phyloP scores from a whole-genome alignment of 2,888 invertebrate genomes.

The Chirona hameri region DNA sequence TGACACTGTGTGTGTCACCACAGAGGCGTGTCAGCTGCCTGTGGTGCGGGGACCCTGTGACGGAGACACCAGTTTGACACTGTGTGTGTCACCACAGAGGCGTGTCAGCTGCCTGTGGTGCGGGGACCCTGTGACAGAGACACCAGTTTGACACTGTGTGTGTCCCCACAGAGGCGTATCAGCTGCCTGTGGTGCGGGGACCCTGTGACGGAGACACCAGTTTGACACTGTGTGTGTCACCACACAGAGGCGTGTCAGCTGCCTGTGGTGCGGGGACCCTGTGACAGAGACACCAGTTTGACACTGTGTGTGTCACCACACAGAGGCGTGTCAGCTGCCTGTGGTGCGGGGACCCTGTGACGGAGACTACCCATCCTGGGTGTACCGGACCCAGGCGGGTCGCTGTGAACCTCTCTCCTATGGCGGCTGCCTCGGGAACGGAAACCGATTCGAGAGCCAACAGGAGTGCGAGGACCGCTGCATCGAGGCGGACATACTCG shows the following conservation, averaged over 20 bases:
- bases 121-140: too few relatives aligned
- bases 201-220: slow-evolving; percentile 53
- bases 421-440: slow-evolving; percentile 88
- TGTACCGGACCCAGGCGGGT: slow-evolving; percentile 70
- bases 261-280: slow-evolving; percentile 77
- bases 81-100: too few relatives aligned
- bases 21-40: too few relatives aligned
- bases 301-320: too few relatives aligned
- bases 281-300: slow-evolving; percentile 62
- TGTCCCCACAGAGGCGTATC: too few relatives aligned
- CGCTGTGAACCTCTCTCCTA: slow-evolving; percentile 81
- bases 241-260: slow-evolving; percentile 67
- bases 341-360: slow-evolving; percentile 77
- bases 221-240: too few relatives aligned
- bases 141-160: too few relatives aligned
- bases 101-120: too few relatives aligned
- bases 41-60: too few relatives aligned
- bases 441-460: slow-evolving; percentile 74
- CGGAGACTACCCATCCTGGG: slow-evolving; percentile 74
- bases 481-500: slow-evolving; percentile 58
- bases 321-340: slow-evolving; percentile 74
- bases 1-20: too few relatives aligned
- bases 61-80: too few relatives aligned
- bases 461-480: slow-evolving; percentile 75
- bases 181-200: too few relatives aligned